Evolutionary conservation across 2,113 vertebrate species (phyloP).

Genomic region (Microcebus ravelobensis): DNA sequence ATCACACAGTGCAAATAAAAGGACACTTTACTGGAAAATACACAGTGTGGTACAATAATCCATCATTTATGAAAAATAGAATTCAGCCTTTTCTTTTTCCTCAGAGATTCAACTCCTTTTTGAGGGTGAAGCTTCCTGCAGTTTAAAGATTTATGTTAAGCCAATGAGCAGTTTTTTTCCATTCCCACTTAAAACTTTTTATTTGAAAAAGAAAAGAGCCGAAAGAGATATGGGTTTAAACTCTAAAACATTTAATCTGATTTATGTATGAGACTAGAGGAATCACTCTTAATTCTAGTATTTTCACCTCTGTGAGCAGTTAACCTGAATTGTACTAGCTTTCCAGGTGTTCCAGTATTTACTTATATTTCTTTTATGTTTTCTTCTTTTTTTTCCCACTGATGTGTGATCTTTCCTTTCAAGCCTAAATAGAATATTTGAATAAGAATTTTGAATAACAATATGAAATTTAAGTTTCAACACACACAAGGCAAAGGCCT

Average conservation of each 20-base stretch:
- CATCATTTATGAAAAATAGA: conserved; percentile 89
- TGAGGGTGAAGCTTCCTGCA: conserved; percentile 84
- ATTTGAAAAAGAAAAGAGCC: conserved; percentile 81
- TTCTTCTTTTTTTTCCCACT: background rate
- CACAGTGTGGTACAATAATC: conserved; percentile 87
- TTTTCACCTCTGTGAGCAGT: conserved; percentile 40
- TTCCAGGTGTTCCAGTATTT: conserved; percentile 16
- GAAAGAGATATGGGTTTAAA: conserved; percentile 81
- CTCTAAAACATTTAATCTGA: conserved; percentile 83
- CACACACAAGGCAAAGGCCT: background rate
- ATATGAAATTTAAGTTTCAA: conserved; percentile 64
- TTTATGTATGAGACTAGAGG: conserved; percentile 55
- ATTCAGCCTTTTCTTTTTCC: conserved; percentile 84
- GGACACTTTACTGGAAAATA: conserved; percentile 90
- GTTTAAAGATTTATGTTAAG: conserved; percentile 86
- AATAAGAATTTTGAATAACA: background rate
- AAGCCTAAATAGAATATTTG: conserved; percentile 27
- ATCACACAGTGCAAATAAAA: conserved; percentile 89
- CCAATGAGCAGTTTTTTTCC: conserved; percentile 81
- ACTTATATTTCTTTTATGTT: conserved; percentile 44
- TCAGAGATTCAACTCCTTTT: conserved; percentile 85
- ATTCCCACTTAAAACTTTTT: conserved; percentile 81
- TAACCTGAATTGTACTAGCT: conserved; percentile 31
- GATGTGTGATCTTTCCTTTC: conserved; percentile 6
- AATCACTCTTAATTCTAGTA: conserved; percentile 38